Percentiles rank a stretch among this genome's conserved stretches.
Conservation (phyloP, 2,797 vertebrate species). For the Betta splendens region DNA sequence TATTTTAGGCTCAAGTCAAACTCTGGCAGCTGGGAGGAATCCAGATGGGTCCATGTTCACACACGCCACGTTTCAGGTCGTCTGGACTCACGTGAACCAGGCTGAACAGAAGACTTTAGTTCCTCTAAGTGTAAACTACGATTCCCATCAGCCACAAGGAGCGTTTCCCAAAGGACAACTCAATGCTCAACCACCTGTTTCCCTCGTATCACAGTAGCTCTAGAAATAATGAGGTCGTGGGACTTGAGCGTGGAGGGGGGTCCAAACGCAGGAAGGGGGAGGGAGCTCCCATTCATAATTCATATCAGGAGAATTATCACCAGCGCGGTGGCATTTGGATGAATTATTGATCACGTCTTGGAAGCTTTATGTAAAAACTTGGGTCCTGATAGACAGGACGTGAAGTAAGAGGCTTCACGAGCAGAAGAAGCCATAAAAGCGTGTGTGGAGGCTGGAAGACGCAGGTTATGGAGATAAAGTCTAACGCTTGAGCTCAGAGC, state of each 20-base stretch:
- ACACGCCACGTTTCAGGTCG: constrained; percentile 18
- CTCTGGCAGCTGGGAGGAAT: constrained; percentile 28
- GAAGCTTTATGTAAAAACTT: constrained; percentile 79
- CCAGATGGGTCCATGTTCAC: constrained; percentile 20
- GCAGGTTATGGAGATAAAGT: constrained; percentile 29
- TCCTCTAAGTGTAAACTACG: constrained; percentile 3
- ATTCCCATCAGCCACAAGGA: neutral
- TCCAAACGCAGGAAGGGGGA: constrained; percentile 69
- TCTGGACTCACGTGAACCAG: constrained; percentile 12
- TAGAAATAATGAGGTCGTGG: constrained; percentile 73
- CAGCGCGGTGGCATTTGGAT: constrained; percentile 80
- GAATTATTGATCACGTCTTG: constrained; percentile 83
- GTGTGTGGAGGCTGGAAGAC: constrained; percentile 27
- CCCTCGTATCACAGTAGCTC: constrained; percentile 53
- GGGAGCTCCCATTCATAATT: constrained; percentile 82
- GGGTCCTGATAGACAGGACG: constrained; percentile 66
- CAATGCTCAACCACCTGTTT: constrained; percentile 79
- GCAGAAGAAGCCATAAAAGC: constrained; percentile 30
- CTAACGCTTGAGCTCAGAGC: constrained; percentile 22
- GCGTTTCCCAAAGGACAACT: constrained; percentile 45
- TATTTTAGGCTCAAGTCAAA: no score
- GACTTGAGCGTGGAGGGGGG: constrained; percentile 45
- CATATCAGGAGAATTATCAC: constrained; percentile 84
- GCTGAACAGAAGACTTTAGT: no score
- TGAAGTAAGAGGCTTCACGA: constrained; percentile 41